Evolutionary conservation across 2,888 invertebrate species (phyloP), one percentile per base, ranked within the genome.

Genomic region (Oegoconia quadripuncta): DNA sequence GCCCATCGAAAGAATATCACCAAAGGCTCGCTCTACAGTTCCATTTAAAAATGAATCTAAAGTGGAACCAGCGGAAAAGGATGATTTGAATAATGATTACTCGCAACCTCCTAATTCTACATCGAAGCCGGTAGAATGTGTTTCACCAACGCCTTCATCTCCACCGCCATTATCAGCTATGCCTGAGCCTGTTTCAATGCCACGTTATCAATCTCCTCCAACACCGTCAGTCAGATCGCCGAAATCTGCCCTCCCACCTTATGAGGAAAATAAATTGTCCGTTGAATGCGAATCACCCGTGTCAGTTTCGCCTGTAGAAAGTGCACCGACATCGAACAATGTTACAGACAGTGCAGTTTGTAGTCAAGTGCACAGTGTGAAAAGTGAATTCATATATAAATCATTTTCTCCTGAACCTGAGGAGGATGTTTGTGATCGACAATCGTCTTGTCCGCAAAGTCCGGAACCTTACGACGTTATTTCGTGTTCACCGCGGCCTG

Each of bases 161-260:
- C 54, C 64, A 30, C 42, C 59, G 27, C 34, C 47, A 15, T 52
- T 58, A 46, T 46, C 64, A 32, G 50, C 48, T 5, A 50, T 51
- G 26, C 38, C 57, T 47, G 67, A 71, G 36, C 62, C 74, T 15
- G 53, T 59, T 41, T 53, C 50, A 41, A 52, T 55, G 11, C 62
- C 66, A 47, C 67, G 69, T 46, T 64, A 52, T 46, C 75, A 76
- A 56, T 70, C 78, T 15, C 77, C 72, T 23, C 65, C 81, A 20
- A 80, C 84, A 30, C 78, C 83, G 37, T 63, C 71, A 37, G 53
- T 57, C 37, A 63, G 75, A 49, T 66, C 66, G 38, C 64, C 70
- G 37, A 73, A 64, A 46, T 72, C 74, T 22, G 75, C 78, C 26
- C 51, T 66, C 39, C 60, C 64, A 34, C 55, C 60, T 35, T 57